phyloP scores from a whole-genome alignment of 1,140 invertebrate genomes.

The Cotesia glomerata region DNA sequence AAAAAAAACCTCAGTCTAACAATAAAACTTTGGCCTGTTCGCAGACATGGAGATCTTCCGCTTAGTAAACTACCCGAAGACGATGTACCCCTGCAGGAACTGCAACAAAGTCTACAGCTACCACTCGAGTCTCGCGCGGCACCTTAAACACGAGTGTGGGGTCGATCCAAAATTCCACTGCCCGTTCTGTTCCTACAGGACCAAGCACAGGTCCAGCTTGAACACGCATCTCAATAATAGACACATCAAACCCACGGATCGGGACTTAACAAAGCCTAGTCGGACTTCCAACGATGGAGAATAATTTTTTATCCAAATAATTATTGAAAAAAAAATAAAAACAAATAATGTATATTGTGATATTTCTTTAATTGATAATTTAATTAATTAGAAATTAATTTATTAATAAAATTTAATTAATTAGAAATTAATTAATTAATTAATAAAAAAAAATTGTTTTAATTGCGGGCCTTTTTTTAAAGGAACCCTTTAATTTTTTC shows the following conservation, averaged over 20 bases:
- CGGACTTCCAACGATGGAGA: neutral
- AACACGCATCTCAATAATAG: constrained; percentile 51
- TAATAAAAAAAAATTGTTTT: no score
- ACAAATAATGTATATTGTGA: no score
- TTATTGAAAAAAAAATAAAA: neutral
- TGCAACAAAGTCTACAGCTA: constrained; percentile 60
- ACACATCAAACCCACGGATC: constrained; percentile 51
- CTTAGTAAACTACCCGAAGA: constrained; percentile 39
- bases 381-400: neutral
- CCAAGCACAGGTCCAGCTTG: constrained; percentile 53
- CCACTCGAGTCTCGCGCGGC: constrained; percentile 58
- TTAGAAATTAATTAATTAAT: neutral
- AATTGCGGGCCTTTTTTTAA: no score
- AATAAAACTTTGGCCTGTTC: constrained; percentile 35
- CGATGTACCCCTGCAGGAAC: constrained; percentile 58
- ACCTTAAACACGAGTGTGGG: constrained; percentile 66
- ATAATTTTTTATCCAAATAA: no score
- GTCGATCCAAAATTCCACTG: constrained; percentile 62
- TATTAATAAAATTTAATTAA: neutral
- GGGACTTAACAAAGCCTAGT: constrained; percentile 39
- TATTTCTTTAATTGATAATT: no score
- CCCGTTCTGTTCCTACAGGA: constrained; percentile 56
- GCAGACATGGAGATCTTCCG: constrained; percentile 34
- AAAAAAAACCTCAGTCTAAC: no score
- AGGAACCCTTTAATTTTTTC: no score